Conservation (phyloP, 2,797 vertebrate genomes). For the Scolopax rusticola region DNA sequence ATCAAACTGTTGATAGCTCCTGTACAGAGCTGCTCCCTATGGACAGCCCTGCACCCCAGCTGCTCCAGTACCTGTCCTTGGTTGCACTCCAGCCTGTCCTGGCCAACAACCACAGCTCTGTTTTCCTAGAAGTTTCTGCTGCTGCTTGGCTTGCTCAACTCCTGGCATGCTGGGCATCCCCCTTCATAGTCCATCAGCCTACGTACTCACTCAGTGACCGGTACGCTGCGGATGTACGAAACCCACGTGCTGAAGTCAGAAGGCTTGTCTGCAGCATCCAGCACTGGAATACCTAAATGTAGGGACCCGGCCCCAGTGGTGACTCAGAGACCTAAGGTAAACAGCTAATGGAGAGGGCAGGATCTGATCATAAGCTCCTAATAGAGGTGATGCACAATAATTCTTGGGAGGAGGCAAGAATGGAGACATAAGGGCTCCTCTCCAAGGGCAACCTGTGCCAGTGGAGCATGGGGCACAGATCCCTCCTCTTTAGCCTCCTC, state of each 20-base stretch:
- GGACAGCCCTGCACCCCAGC: not conserved
- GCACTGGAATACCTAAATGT: not conserved
- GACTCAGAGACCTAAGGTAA: conserved; percentile 35
- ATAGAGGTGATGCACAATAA: conserved; percentile 12
- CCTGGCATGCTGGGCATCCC: not conserved
- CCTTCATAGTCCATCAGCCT: not conserved
- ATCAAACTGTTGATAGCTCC: not conserved
- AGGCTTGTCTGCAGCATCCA: not conserved
- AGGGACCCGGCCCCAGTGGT: not conserved
- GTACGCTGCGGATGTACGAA: not conserved
- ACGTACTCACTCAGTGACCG: not conserved
- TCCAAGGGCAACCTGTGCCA: not conserved
- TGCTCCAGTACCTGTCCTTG: not conserved
- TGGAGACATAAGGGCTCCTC: not conserved
- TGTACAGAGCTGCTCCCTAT: accelerated
- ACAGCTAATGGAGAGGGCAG: not conserved
- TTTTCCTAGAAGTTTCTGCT: not conserved
- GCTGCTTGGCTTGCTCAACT: not conserved
- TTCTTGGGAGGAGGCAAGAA: not conserved
- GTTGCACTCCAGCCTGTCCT: not conserved
- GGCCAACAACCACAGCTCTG: not conserved
- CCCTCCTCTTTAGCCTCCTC: not conserved
- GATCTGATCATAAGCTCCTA: not conserved
- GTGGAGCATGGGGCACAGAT: not conserved
- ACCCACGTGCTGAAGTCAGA: not conserved